Evolutionary conservation across 92 coral and sea anemone species (phyloP), one percentile per base, ranked within the genome.

Genomic region (Phenganax subtilis): DNA sequence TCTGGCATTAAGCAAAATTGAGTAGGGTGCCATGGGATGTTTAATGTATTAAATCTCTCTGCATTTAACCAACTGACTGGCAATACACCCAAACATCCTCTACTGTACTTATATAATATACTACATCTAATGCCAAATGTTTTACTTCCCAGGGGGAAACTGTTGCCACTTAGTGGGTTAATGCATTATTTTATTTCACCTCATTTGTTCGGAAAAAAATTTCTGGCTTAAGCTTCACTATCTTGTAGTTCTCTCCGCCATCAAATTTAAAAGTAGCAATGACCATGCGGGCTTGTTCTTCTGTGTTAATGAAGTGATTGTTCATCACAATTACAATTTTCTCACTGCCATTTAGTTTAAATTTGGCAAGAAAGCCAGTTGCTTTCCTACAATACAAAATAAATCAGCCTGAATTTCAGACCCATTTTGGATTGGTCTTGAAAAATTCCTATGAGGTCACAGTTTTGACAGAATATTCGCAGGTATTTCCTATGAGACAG

Each of bases 221-320:
- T 10, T 77, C 58, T 31, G 82, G 71, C 9, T 77, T 12, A 37
- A 79, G 30, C 20, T 15, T 10, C 8, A 79, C 17, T 12, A 9
- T 11, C 37, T 7, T 54, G 67, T 28, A 25, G 15, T 63, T 25
- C 6, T 54, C 65, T 11, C 10, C 20, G 16, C 83, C 83, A 59
- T 79, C 83, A 79, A 51, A 79, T 47, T 20, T 8, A 65, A 79
- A 79, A 15, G 83, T 79, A 63, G 83, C 83, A 25, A 5, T 47
- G 6, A 79, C 83, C 8, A 6, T 12, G 8, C 58, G n/a, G 17
- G 83, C 73, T 2, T 51, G 15, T 63, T 79, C 83, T 20, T 63
- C 51, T 63, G 58, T 79, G 3, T 12, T 30, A 44, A 79, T 64
- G 53, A 79, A 79, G 65, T 79, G 83, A 20, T 79, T 63, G 74